These are phyloP conservation scores for Pygoscelis antarcticus DNA, from an alignment of 2,113 vertebrate species.

Conservation along the genomic window DNA sequence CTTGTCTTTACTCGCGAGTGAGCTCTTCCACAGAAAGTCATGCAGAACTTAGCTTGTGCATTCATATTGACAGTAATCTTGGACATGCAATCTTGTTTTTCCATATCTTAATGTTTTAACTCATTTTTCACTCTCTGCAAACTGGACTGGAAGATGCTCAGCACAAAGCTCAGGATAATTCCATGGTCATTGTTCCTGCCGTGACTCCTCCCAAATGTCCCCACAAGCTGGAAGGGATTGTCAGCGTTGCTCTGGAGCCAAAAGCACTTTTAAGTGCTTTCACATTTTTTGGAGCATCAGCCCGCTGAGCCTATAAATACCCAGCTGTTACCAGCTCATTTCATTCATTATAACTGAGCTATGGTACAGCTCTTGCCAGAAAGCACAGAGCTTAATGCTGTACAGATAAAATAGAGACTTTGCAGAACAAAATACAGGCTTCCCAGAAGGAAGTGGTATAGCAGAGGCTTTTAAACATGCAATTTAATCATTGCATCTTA, in stretches of 20 bases:
- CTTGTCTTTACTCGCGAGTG: neutral
- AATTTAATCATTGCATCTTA: neutral
- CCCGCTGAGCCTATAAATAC: slow-evolving; percentile 31
- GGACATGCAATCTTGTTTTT: neutral
- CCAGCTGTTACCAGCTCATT: slow-evolving; percentile 11
- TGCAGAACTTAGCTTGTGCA: neutral
- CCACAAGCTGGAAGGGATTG: neutral
- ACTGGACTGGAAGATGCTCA: neutral
- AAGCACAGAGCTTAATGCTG: neutral
- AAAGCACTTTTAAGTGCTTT: neutral
- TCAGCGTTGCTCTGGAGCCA: neutral
- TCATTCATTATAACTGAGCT: slow-evolving; percentile 32
- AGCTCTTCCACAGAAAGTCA: neutral
- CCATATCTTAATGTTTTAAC: neutral
- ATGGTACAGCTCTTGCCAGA: neutral
- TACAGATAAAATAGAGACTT: neutral
- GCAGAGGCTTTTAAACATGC: neutral
- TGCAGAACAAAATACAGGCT: neutral
- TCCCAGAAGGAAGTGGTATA: neutral
- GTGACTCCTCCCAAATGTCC: neutral
- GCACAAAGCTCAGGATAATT: neutral
- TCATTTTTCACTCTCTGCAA: neutral
- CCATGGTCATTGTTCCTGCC: neutral
- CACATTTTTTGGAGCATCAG: neutral
- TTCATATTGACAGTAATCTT: neutral